Evolutionary conservation across 2,888 invertebrate genomes (phyloP).

Genomic region (Drosophila mimetica): DNA sequence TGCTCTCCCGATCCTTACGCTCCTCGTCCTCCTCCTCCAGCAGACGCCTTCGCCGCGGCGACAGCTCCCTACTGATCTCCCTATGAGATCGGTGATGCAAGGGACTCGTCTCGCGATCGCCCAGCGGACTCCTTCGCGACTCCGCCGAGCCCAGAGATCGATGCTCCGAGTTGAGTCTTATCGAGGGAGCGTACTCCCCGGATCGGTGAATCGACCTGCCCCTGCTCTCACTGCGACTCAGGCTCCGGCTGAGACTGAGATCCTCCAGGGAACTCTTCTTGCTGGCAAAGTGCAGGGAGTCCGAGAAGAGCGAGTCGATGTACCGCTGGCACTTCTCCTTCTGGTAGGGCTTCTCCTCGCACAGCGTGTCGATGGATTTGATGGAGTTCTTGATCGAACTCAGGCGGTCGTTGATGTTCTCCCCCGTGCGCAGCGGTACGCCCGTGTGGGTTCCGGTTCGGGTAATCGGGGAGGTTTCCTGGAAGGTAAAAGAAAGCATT

Average conservation of each 20-base stretch:
- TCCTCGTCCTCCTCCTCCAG: slow-evolving; percentile 82
- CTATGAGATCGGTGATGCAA: slow-evolving; percentile 78
- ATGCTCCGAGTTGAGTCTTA: slow-evolving; percentile 77
- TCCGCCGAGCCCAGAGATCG: slow-evolving; percentile 79
- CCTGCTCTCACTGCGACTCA: slow-evolving; percentile 72
- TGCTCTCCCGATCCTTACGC: slow-evolving; percentile 76
- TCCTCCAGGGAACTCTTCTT: slow-evolving; percentile 80
- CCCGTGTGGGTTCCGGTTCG: slow-evolving; percentile 82
- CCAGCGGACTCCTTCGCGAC: slow-evolving; percentile 75
- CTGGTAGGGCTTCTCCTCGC: slow-evolving; percentile 82
- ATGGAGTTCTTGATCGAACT: slow-evolving; percentile 84
- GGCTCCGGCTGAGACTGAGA: slow-evolving; percentile 64
- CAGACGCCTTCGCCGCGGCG: slow-evolving; percentile 81
- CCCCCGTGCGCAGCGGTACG: slow-evolving; percentile 81
- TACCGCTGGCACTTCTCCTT: slow-evolving; percentile 83
- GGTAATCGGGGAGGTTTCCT: slow-evolving; percentile 81
- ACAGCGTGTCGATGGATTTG: slow-evolving; percentile 84
- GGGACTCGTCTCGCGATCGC: slow-evolving; percentile 67
- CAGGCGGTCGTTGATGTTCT: slow-evolving; percentile 83
- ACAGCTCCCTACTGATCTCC: slow-evolving; percentile 81
- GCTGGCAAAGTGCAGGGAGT: slow-evolving; percentile 75
- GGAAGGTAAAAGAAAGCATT: background rate
- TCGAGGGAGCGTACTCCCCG: slow-evolving; percentile 70
- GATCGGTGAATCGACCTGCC: slow-evolving; percentile 53
- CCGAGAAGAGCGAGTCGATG: slow-evolving; percentile 82